Percentiles rank a stretch among this genome's conserved stretches.
These are phyloP conservation scores for Lampris incognitus DNA, from an alignment of 2,113 vertebrate species.

Conservation along the genomic window DNA sequence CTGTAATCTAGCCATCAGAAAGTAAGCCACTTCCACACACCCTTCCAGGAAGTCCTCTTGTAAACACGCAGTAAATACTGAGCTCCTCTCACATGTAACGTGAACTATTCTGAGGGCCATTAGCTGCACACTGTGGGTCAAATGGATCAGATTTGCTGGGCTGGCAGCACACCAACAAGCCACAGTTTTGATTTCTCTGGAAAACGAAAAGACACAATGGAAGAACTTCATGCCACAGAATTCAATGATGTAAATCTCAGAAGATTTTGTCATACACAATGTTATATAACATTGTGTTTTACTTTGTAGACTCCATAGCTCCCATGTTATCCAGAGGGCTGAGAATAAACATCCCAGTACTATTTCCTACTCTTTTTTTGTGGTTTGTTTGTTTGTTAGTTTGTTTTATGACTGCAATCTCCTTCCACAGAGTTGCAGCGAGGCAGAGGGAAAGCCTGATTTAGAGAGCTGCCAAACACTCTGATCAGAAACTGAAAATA, in stretches of 20 bases:
- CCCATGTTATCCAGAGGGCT: constrained; percentile 24
- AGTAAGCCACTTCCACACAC: constrained; percentile 33
- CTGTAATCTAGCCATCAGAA: constrained; percentile 69
- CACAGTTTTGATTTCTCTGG: constrained; percentile 17
- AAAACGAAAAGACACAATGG: constrained; percentile 17
- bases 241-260: not conserved
- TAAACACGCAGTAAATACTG: constrained; percentile 60
- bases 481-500: constrained; percentile 59
- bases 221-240: constrained; percentile 42
- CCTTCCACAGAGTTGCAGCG: constrained; percentile 1
- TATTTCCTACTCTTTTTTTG: not conserved
- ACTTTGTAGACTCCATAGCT: constrained; percentile 17
- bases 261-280: not conserved
- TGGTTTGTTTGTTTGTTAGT: not conserved
- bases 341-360: constrained; percentile 43
- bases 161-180: not conserved
- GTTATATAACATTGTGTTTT: not conserved
- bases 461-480: constrained; percentile 1
- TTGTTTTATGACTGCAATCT: constrained; percentile 32
- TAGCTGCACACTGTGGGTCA: constrained; percentile 25
- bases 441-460: constrained; percentile 32
- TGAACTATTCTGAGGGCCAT: constrained; percentile 31
- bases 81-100: constrained; percentile 33
- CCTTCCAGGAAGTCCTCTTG: constrained; percentile 66
- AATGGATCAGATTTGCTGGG: constrained; percentile 39